These are phyloP conservation scores for Stictocephala bisonia DNA, from an alignment of 2,888 invertebrate species.

Conservation along the genomic window DNA sequence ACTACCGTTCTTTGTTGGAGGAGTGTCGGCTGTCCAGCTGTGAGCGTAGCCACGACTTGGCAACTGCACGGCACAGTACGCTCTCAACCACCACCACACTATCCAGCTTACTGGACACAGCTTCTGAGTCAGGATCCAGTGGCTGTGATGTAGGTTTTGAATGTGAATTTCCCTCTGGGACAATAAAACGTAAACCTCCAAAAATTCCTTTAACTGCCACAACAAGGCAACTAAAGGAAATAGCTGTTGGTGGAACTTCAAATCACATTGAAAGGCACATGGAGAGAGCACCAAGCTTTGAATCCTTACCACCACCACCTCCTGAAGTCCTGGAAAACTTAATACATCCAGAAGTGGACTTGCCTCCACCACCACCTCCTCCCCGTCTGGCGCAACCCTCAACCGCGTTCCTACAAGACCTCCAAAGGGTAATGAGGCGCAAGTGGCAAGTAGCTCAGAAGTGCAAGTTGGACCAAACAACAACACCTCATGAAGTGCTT, in stretches of 20 bases:
- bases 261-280: slow-evolving; percentile 32
- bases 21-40: slow-evolving; percentile 65
- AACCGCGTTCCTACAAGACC: slow-evolving; percentile 77
- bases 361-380: slow-evolving; percentile 74
- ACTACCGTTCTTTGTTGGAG: slow-evolving; percentile 85
- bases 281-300: slow-evolving; percentile 55
- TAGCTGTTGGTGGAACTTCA: slow-evolving; percentile 42
- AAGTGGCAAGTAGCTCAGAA: slow-evolving; percentile 77
- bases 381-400: slow-evolving; percentile 61
- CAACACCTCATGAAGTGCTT: slow-evolving; percentile 90
- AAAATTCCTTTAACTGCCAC: slow-evolving; percentile 91
- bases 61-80: slow-evolving; percentile 13
- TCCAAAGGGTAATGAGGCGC: slow-evolving; percentile 92
- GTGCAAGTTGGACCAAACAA: slow-evolving; percentile 87
- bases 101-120: slow-evolving; percentile 40
- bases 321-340: slow-evolving; percentile 76
- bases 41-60: not conserved
- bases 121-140: slow-evolving; percentile 51
- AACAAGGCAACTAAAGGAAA: slow-evolving; percentile 90
- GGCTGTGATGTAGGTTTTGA: slow-evolving; percentile 65
- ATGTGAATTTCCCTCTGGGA: slow-evolving; percentile 70
- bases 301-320: slow-evolving; percentile 69
- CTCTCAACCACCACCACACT: slow-evolving; percentile 12
- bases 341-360: slow-evolving; percentile 67
- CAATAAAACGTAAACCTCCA: slow-evolving; percentile 93